phyloP scores from a whole-genome alignment of 2,888 invertebrate species.

The Caenorhabditis parvicauda region DNA sequence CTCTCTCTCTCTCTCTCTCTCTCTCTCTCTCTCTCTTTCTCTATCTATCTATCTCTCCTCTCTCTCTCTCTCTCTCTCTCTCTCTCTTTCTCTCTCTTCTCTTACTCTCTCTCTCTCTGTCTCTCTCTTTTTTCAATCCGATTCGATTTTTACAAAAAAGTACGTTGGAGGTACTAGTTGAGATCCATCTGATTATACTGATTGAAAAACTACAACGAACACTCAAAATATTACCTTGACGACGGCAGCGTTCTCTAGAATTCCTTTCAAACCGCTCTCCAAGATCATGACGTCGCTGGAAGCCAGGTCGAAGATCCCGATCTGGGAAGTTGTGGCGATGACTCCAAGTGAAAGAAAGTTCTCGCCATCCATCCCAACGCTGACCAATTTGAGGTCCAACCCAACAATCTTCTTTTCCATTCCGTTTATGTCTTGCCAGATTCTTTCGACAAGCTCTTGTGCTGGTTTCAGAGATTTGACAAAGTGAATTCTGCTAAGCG shows the following conservation, averaged over 20 bases:
- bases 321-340: slow-evolving; percentile 67
- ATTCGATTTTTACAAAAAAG: too few species aligned
- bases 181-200: too few species aligned
- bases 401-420: slow-evolving; percentile 69
- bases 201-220: too few species aligned
- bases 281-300: slow-evolving; percentile 55
- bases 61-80: too few species aligned
- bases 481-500: slow-evolving; percentile 50
- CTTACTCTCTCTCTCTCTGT: too few species aligned
- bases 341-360: slow-evolving; percentile 77
- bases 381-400: slow-evolving; percentile 89
- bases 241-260: slow-evolving; percentile 52
- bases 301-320: slow-evolving; percentile 59
- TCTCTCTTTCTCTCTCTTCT: background rate
- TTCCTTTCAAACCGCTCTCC: slow-evolving; percentile 56
- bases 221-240: slow-evolving; percentile 59
- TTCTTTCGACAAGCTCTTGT: slow-evolving; percentile 49
- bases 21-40: too few species aligned
- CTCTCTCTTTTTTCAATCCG: too few species aligned
- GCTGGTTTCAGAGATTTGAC: slow-evolving; percentile 58
- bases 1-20: slow-evolving; percentile 9
- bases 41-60: too few species aligned
- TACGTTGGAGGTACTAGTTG: too few species aligned
- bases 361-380: slow-evolving; percentile 75
- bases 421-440: slow-evolving; percentile 47